phyloP scores from a whole-genome alignment of 2,888 invertebrate species.

The Mimas tiliae region DNA sequence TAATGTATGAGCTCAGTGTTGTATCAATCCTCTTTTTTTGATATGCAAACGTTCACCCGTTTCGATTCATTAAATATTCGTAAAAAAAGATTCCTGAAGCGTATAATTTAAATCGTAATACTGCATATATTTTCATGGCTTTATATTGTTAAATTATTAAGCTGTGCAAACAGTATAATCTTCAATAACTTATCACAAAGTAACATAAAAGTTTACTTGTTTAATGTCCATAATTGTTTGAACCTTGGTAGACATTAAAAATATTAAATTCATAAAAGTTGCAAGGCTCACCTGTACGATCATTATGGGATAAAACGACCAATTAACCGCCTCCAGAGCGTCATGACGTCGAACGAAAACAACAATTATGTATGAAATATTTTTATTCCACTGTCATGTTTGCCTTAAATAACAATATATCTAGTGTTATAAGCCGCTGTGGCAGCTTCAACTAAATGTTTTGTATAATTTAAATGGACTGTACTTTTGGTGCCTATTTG shows the following conservation, averaged over 20 bases:
- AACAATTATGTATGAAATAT: slow-evolving; percentile 26
- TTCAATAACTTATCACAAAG: neutral
- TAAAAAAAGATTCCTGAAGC: no score
- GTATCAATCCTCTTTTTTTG: no score
- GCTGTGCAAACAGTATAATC: neutral
- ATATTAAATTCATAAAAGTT: neutral
- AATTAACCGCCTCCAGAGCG: slow-evolving; percentile 26
- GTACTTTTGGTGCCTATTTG: neutral
- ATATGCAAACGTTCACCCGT: no score
- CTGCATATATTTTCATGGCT: no score
- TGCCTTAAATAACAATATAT: slow-evolving; percentile 9
- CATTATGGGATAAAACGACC: slow-evolving; percentile 24
- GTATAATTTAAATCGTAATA: no score
- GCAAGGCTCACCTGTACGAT: slow-evolving; percentile 12
- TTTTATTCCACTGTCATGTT: slow-evolving; percentile 7
- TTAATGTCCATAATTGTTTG: neutral
- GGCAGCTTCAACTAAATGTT: neutral
- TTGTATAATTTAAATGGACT: neutral
- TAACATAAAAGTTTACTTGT: neutral
- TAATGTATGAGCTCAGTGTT: no score
- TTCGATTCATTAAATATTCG: no score
- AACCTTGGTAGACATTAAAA: neutral
- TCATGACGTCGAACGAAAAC: slow-evolving; percentile 21
- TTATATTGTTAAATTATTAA: neutral
- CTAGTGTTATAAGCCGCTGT: neutral